A percentile compares a stretch with the other conserved stretches of the same genome.
Conservation (phyloP, 2,113 vertebrate species). For the Perca schrenkii region DNA sequence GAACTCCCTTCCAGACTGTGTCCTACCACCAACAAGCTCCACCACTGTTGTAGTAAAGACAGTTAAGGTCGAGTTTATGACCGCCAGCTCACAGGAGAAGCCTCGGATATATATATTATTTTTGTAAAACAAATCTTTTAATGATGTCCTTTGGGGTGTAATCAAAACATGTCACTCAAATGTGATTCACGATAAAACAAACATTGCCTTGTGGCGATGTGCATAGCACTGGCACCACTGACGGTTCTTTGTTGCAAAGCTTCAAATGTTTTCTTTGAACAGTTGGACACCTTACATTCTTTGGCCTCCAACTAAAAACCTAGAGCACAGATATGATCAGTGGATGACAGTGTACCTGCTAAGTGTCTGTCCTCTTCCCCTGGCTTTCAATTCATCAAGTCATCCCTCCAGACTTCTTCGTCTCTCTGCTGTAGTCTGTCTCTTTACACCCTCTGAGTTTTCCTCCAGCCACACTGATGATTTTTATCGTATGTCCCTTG, state of each 20-base stretch:
- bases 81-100: background rate
- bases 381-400: slow-evolving; percentile 43
- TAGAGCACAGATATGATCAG: slow-evolving; percentile 29
- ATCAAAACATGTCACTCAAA: too few species aligned
- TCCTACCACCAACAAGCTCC: background rate
- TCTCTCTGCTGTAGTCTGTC: slow-evolving; percentile 28
- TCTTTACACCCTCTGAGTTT: slow-evolving; percentile 29
- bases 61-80: too few species aligned
- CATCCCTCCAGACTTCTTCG: slow-evolving; percentile 52
- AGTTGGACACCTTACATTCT: background rate
- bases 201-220: background rate
- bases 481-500: slow-evolving; percentile 51
- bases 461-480: slow-evolving; percentile 45
- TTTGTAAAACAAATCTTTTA: too few species aligned
- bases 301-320: slow-evolving; percentile 15
- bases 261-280: slow-evolving; percentile 1
- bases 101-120: too few species aligned
- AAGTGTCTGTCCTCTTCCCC: slow-evolving; percentile 8
- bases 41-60: background rate
- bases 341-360: slow-evolving; percentile 20
- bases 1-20: background rate
- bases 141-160: too few species aligned
- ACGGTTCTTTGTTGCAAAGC: background rate
- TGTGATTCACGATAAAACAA: background rate
- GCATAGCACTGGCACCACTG: background rate